Percentiles rank a stretch among this genome's conserved stretches.
Evolutionary conservation across 2,888 invertebrate genomes (phyloP).

Genomic region (Brenthis daphne): DNA sequence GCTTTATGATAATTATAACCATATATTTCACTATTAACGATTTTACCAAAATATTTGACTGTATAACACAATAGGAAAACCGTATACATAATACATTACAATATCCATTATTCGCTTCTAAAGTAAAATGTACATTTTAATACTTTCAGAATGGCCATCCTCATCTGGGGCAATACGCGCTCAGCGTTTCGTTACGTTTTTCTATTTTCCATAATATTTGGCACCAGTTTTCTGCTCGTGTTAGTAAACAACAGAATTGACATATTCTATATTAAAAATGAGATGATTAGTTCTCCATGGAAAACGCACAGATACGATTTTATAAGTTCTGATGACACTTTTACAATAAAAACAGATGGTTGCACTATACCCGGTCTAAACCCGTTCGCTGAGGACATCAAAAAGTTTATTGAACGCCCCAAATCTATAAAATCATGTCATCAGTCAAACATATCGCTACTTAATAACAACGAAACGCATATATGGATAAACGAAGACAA

Average conservation of each 20-base stretch:
- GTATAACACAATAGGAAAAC: background rate
- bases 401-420: constrained; percentile 77
- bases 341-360: constrained; percentile 84
- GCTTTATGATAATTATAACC: too few relatives aligned
- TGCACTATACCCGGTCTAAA: constrained; percentile 86
- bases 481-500: constrained; percentile 79
- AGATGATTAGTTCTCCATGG: constrained; percentile 46
- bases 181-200: constrained; percentile 62
- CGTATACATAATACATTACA: background rate
- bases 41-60: background rate
- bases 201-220: constrained; percentile 59
- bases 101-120: background rate
- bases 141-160: constrained; percentile 65
- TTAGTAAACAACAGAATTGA: constrained; percentile 60
- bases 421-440: constrained; percentile 76
- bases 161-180: constrained; percentile 42
- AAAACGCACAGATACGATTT: constrained; percentile 47
- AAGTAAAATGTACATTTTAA: background rate
- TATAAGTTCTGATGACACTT: constrained; percentile 55
- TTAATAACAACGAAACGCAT: constrained; percentile 82
- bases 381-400: constrained; percentile 82
- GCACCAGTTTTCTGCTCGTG: constrained; percentile 63
- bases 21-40: background rate
- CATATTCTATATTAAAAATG: constrained; percentile 55
- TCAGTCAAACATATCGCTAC: constrained; percentile 74